These are phyloP conservation scores for Iselma pallidipennis DNA, from an alignment of 2,888 invertebrate genomes.

Conservation along the genomic window DNA sequence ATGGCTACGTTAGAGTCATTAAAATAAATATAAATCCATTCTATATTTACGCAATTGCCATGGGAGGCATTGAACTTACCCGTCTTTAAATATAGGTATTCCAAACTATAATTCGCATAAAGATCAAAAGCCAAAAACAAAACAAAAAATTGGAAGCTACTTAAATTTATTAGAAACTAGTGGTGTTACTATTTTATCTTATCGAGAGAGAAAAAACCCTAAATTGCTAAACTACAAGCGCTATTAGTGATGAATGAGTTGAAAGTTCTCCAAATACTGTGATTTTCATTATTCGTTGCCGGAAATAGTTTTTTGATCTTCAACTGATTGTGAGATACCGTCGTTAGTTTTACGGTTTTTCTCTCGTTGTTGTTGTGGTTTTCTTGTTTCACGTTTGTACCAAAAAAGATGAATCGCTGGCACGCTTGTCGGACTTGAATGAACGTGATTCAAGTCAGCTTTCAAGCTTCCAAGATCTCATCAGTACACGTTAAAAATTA, in stretches of 20 bases:
- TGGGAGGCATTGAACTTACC: slow-evolving; percentile 7
- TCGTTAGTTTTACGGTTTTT: not conserved
- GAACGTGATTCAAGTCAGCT: slow-evolving; percentile 8
- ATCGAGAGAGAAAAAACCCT: too few relatives aligned
- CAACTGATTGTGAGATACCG: not conserved
- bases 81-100: slow-evolving; percentile 10
- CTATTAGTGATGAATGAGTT: not conserved
- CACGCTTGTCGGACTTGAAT: slow-evolving; percentile 4
- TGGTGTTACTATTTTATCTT: too few relatives aligned
- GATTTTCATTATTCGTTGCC: too few relatives aligned
- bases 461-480: not conserved
- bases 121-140: too few relatives aligned
- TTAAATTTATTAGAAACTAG: too few relatives aligned
- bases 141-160: too few relatives aligned
- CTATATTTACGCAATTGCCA: slow-evolving; percentile 12
- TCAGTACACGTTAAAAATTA: slow-evolving; percentile 15
- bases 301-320: not conserved
- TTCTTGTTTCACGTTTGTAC: too few relatives aligned
- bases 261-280: not conserved
- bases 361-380: not conserved
- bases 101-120: slow-evolving; percentile 6
- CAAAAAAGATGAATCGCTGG: not conserved
- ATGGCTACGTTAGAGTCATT: slow-evolving; percentile 6
- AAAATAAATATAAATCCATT: slow-evolving; percentile 8
- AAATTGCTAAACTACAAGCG: too few relatives aligned